Evolutionary conservation across 1,140 invertebrate genomes (phyloP), one percentile per base, ranked within the genome.

Genomic region (Cotesia vestalis): DNA sequence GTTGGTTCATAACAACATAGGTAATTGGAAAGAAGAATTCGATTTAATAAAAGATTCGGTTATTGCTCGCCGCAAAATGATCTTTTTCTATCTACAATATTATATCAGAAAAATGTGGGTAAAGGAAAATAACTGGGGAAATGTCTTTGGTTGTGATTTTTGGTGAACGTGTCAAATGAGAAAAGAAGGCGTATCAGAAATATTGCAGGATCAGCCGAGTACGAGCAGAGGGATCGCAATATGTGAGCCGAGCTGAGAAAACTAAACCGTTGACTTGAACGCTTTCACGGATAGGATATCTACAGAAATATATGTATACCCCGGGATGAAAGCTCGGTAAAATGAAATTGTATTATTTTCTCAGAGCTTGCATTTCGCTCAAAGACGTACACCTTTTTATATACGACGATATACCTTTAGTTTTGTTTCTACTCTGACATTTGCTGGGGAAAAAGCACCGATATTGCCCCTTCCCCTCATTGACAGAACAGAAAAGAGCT

Each of bases 281-380:
- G 17, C 17, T 61, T 57, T 57, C 12, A 36, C 62, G 36, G 27
- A 27, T 27, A 27, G 27, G 27, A 27, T 27, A 27, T 27, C 27
- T 40, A 64, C 12, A 63, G 11, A 20, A n/a, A 35, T n/a, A n/a
- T 38, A 36, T 63, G 9, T 46, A 46, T 46, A 46, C 11, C 6
- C 5, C 11, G 40, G 40, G 40, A 46, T 46, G 11, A 46, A 46
- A 46, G 40, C 17, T 57, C n/a, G 59, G 27, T 59, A n/a, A 14
- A 66, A 66, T 72, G 52, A 72, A 66, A 72, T 72, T 59, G 62
- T 72, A 72, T 72, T 72, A 72, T 72, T 72, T 72, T 72, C 62
- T 46, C 60, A 27, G 11, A 6, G 34, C 14, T 17, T 36, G 55
- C 20, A 72, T 66, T 72, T 66, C 53, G 34, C 14, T 55, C 12